phyloP scores from a whole-genome alignment of 1,140 invertebrate species.

The Magallana angulata region DNA sequence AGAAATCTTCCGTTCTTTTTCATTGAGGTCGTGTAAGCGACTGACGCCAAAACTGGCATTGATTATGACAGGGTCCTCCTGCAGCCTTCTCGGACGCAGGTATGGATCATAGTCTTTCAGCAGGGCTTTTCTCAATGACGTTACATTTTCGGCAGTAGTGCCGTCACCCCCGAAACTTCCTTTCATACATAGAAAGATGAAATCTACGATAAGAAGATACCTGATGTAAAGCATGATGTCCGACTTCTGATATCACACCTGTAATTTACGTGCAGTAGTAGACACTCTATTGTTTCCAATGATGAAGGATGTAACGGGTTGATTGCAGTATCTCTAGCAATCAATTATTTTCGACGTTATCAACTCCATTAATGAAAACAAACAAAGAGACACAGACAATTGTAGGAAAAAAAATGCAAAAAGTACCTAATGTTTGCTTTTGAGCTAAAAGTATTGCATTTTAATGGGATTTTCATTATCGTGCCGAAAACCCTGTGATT shows the following conservation, averaged over 20 bases:
- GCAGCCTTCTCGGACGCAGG: neutral
- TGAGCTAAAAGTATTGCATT: no score
- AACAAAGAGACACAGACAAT: neutral
- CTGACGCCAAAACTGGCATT: neutral
- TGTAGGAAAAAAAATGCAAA: no score
- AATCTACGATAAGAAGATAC: neutral
- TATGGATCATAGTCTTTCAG: neutral
- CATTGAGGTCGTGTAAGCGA: neutral
- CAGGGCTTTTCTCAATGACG: neutral
- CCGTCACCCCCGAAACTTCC: neutral
- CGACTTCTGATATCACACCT: neutral
- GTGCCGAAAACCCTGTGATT: no score
- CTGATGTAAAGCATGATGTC: neutral
- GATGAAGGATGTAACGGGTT: neutral
- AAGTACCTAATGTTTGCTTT: no score
- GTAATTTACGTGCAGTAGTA: neutral
- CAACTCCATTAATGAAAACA: neutral
- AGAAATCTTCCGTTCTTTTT: slow-evolving; percentile 1
- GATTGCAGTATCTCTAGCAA: neutral
- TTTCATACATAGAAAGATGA: neutral
- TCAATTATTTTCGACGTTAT: neutral
- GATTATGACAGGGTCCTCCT: neutral
- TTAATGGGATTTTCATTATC: no score
- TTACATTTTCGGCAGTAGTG: neutral
- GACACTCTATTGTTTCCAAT: no score